These are phyloP conservation scores for Gorsachius goisagi DNA, from an alignment of 2,113 vertebrate genomes.

Conservation along the genomic window DNA sequence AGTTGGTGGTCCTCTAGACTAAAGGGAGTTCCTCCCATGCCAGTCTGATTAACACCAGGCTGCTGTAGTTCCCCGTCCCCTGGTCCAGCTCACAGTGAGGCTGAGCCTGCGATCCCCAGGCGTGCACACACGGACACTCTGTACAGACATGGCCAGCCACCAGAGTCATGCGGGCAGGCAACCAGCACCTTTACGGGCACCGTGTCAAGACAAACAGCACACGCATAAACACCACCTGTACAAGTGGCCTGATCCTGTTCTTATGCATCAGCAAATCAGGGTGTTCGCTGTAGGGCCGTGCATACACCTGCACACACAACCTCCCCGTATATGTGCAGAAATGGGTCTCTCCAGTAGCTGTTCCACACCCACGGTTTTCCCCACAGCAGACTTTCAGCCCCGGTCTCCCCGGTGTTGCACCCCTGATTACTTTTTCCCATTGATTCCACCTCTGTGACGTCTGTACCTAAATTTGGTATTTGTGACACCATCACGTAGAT, in stretches of 20 bases:
- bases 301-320: rapidly evolving
- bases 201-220: neutral
- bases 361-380: neutral
- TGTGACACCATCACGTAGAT: neutral
- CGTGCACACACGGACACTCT: rapidly evolving
- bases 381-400: neutral
- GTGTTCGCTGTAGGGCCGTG: neutral
- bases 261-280: neutral
- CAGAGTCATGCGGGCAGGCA: rapidly evolving
- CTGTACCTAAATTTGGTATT: neutral
- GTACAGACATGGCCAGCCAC: neutral
- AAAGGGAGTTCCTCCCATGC: neutral
- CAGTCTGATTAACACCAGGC: neutral
- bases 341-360: neutral
- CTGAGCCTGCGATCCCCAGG: neutral
- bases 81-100: neutral
- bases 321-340: neutral
- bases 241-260: neutral
- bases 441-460: neutral
- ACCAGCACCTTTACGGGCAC: neutral
- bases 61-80: neutral
- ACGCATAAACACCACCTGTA: rapidly evolving
- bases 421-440: neutral
- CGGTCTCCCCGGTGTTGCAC: neutral
- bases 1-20: neutral